Percentiles rank a stretch among this genome's conserved stretches.
Conservation (phyloP, 2,113 vertebrate species). For the Dipodomys stephensi region DNA sequence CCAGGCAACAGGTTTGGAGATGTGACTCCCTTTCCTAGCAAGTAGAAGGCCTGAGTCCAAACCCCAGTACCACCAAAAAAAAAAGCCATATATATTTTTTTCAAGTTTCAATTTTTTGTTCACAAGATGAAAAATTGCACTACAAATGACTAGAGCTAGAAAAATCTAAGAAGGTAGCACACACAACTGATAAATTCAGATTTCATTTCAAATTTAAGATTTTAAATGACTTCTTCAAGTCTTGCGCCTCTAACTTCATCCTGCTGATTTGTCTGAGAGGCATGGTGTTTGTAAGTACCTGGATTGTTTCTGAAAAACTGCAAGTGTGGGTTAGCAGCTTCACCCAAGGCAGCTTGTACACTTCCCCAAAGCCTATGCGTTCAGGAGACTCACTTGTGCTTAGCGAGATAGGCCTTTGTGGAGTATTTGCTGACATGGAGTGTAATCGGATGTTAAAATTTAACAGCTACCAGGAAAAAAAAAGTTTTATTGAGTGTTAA, state of each 20-base stretch:
- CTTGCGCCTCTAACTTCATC: background rate
- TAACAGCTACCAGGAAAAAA: slow-evolving; percentile 51
- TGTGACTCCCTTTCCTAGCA: too few species aligned
- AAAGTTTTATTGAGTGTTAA: slow-evolving; percentile 66
- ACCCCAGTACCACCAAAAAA: too few species aligned
- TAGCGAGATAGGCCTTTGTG: background rate
- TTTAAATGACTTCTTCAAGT: background rate
- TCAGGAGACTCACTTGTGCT: background rate
- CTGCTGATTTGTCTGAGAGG: background rate
- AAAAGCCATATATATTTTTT: too few species aligned
- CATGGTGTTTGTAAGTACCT: background rate
- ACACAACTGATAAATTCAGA: background rate
- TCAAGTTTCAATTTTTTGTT: slow-evolving; percentile 46
- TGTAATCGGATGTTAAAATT: slow-evolving; percentile 67
- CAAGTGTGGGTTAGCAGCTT: background rate
- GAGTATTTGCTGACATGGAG: slow-evolving; percentile 21
- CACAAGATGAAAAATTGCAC: background rate
- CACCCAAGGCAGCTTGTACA: background rate
- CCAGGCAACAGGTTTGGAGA: too few species aligned
- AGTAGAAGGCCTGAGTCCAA: too few species aligned
- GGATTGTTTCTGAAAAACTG: background rate
- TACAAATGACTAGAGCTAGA: background rate
- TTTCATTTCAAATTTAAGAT: slow-evolving; percentile 25
- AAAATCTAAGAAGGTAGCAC: slow-evolving; percentile 1
- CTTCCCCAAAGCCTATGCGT: background rate